Evolutionary conservation across 2,888 invertebrate genomes (phyloP), one percentile per base, ranked within the genome.

Genomic region (Carabus problematicus): DNA sequence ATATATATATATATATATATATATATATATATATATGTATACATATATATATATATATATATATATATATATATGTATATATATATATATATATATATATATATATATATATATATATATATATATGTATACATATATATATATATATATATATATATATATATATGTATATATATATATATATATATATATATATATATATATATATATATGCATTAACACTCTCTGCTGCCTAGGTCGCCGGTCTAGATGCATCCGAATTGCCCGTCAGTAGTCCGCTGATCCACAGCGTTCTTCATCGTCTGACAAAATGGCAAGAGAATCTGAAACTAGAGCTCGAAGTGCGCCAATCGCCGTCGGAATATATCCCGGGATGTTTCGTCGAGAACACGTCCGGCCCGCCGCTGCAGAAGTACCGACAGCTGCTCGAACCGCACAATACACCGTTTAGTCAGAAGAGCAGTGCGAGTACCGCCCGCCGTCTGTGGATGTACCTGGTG

Each of bases 401-500:
- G 39, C 91, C 95, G 54, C 92, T 95, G 75, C 92, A 94, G 78
- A 98, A 97, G 83, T 97, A 97, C 83, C 89, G 93, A 75, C 93
- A 95, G 77, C 85, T 98, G 56, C 82, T 98, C 74, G 97, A 97
- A 75, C 93, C 93, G 74, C 91, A 92, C 74, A 98, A 99, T 79
- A 98, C 98, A 0, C 99, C 99, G 18, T 99, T 99, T 83, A 89
- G 89, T 76, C 85, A 89, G 8, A 86, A 85, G 56, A 84, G 87
- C 69, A 88, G 91, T 49, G 87, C 94, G 0, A 92, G 88, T 74
- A 93, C 89, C 0, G 91, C 91, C 7, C 85, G 92, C 71, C 88
- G 98, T 3, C 84, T 99, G 6, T 99, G 99, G 99, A 92, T 90
- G 77, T 97, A 89, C 81, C 85, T 99, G 72, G 94, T 98, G 1